phyloP scores from a whole-genome alignment of 2,113 vertebrate genomes.

The Columba livia region DNA sequence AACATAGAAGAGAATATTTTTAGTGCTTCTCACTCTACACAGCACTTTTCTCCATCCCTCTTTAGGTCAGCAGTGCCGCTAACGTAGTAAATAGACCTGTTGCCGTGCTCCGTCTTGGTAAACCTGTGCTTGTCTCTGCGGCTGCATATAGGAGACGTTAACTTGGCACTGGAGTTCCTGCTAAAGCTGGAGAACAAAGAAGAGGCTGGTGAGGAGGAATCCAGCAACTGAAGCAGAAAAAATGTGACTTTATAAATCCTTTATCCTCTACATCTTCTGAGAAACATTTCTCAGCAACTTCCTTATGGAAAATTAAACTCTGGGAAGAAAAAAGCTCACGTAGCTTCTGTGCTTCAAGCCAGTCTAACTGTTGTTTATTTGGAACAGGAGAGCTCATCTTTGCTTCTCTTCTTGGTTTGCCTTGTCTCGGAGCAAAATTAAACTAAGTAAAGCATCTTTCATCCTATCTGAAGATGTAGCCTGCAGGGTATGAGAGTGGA shows the following conservation, averaged over 20 bases:
- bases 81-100: neutral
- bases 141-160: neutral
- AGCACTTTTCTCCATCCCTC: neutral
- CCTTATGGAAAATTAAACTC: slow-evolving; percentile 33
- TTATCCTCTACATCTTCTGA: neutral
- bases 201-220: neutral
- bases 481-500: neutral
- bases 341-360: neutral
- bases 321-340: neutral
- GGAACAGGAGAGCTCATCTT: neutral
- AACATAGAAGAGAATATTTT: neutral
- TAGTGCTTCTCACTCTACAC: neutral
- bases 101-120: neutral
- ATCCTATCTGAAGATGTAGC: neutral
- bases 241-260: slow-evolving; percentile 20
- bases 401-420: neutral
- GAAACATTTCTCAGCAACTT: neutral
- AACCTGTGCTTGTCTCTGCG: neutral
- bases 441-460: neutral
- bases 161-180: neutral
- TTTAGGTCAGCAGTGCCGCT: neutral
- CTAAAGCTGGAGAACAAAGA: neutral
- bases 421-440: neutral
- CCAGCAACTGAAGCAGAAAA: neutral
- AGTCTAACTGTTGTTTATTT: neutral